phyloP scores from a whole-genome alignment of 2,888 invertebrate genomes.

The Opisthograptis luteolata region DNA sequence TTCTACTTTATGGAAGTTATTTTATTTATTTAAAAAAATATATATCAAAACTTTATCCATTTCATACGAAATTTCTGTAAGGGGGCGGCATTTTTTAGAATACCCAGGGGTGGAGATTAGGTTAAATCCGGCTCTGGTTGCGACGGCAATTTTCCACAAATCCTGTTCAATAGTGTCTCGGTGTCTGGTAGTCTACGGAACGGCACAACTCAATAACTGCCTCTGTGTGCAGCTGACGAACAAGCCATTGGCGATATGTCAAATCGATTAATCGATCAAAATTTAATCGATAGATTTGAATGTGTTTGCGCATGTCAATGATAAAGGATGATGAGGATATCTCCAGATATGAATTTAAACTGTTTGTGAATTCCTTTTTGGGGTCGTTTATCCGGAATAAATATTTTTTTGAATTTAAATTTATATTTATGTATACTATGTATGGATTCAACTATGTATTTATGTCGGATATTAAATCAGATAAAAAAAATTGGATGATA shows the following conservation, averaged over 20 bases:
- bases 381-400: background rate
- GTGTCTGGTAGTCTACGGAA: too few species aligned
- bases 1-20: too few species aligned
- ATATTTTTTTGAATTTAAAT: too few species aligned
- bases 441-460: too few species aligned
- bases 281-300: conserved; percentile 25
- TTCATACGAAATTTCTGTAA: too few species aligned
- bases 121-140: conserved; percentile 36
- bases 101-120: too few species aligned
- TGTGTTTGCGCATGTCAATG: conserved; percentile 58
- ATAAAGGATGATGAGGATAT: conserved; percentile 48
- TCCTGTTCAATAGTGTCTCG: conserved; percentile 48
- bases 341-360: background rate
- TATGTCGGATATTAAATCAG: too few species aligned
- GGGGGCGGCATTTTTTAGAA: too few species aligned
- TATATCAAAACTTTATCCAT: too few species aligned
- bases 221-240: conserved; percentile 43
- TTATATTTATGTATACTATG: too few species aligned
- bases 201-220: conserved; percentile 71
- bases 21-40: too few species aligned
- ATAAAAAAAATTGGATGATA: too few species aligned
- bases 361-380: background rate
- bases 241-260: conserved; percentile 47
- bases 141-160: conserved; percentile 61
- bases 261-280: conserved; percentile 19